Base-by-base conservation (phyloP, 2,113 vertebrate genomes). In the Elephas maximus region DNA sequence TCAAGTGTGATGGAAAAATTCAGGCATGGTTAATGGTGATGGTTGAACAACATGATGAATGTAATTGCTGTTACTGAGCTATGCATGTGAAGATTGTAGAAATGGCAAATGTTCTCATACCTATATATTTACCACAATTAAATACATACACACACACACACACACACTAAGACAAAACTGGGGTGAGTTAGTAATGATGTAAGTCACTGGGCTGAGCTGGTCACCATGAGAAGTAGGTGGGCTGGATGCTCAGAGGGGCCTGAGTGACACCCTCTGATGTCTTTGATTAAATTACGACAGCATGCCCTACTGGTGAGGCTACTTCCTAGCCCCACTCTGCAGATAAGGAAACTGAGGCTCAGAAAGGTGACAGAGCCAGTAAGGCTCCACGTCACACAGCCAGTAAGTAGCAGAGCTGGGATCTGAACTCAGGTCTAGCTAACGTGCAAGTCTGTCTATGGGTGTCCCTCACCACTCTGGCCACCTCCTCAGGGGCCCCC, bases 291-390 rank as follows among this genome's bases (percentile, higher is more conserved):
- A 53, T 71, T 26, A 18, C 23, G 76, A 44, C 12, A 30, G 15
- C 0, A 0, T 0, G 15, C 26, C 57, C 48, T 63, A 26, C 44
- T 0, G 15, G 10, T 5, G 51, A 79, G 33, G n/a, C n/a, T 37
- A 41, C 95, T 41, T 81, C 73, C 67, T 60, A 30, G 44, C 2
- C 21, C 33, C 26, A 24, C 24, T 37, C 67, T 69, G 78, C 60
- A 82, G 89, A n/a, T 10, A 18, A 17, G 33, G 24, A 90, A 60
- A 60, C 14, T 57, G 53, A 90, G 60, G 57, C 67, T 67, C 88
- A 3, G 65, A 60, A 57, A 60, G 73, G 80, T 33, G 84, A 60
- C 0, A 1, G 24, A 65, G 63, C 63, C 63, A 65, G 23, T 28
- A 65, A 65, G 76, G 84, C 67, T 79, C 65, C 17, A 18, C 37